Base-by-base conservation (phyloP, 2,888 invertebrate species). In the Ommatoiulus sabulosus region DNA sequence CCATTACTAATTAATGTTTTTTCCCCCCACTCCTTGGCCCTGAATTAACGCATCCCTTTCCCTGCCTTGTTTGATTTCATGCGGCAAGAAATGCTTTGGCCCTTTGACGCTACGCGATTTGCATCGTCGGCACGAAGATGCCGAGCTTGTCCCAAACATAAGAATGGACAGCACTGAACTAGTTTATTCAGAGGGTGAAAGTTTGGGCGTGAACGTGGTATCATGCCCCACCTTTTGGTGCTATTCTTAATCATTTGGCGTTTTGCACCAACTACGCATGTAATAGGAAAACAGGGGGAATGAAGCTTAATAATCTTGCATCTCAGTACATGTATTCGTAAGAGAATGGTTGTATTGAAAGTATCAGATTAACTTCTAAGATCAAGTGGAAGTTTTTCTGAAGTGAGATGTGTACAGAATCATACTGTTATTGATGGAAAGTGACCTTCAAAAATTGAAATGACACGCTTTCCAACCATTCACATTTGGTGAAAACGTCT, bases 51-150 rank as follows among this genome's bases (percentile, higher is more conserved):
- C 24, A 24, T 72, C 24, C 72, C 72, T 72, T 72, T 72, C 72
- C 72, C 72, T 72, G 72, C 72, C 72, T 72, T 72, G 72, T 72
- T 72, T 72, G 72, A 72, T 72, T 72, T 72, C 72, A 72, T 72
- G 72, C 72, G 72, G 72, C 72, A 72, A 72, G 72, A 72, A 72
- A 72, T 72, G 72, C 72, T 72, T 72, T 72, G 72, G 72, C 8
- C 72, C 72, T 72, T 72, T 72, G 72, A 72, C 72, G 72, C 72
- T 72, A 72, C 72, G 72, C 72, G 72, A 72, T 72, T 72, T 72
- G 17, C 72, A 24, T 24, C 72, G 72, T 72, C 72, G 72, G 72
- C 72, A 72, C 72, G 72, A 72, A 72, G 72, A 72, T 72, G 72
- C 72, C 72, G 72, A 72, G 24, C 72, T 72, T 72, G 72, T 72